Evolutionary conservation across 2,888 invertebrate genomes (phyloP), one percentile per base, ranked within the genome.

Genomic region (Oxystoma pomonae): DNA sequence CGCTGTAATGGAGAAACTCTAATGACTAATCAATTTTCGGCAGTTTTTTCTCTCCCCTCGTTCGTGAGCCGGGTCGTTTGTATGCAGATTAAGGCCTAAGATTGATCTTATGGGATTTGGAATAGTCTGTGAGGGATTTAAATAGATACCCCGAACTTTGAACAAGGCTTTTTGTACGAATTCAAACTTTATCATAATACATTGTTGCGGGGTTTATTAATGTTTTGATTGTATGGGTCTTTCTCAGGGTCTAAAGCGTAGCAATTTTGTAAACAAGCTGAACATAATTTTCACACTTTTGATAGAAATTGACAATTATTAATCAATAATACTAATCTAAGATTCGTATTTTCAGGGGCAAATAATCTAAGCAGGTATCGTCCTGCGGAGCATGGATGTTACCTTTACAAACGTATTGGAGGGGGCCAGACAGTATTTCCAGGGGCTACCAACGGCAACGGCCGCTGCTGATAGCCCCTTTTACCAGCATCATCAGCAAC

Each of bases 371-470:
- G 78, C 78, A 78, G 78, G 77, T 71, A 66, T 59, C 65, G 65
- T 71, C 76, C 78, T 78, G 78, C 79, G 82, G 84, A 87, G 85
- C 84, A 90, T 90, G 90, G 90, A 90, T 85, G 87, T 86, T 81
- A 85, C 86, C 82, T 86, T 84, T 83, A 89, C 87, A 82, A 90
- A 90, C 87, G 89, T 90, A 82, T 83, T 91, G 86, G 90, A 90
- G 86, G 90, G 90, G 82, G 89, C 89, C 79, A 88, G 91, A 79
- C 90, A 90, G 84, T 91, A 89, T 83, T 91, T 90, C 81, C 88
- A 90, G 85, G 90, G 90, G 78, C 83, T 91, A 78, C 90, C 91
- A 69, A 82, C 83, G 72, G 83, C 80, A 18, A 74, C 76, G 65
- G 72, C 78, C 65, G 72, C 79, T 68, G 73, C 77, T 57, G 77